phyloP scores from a whole-genome alignment of 2,888 invertebrate species.

The Fragum sueziense region DNA sequence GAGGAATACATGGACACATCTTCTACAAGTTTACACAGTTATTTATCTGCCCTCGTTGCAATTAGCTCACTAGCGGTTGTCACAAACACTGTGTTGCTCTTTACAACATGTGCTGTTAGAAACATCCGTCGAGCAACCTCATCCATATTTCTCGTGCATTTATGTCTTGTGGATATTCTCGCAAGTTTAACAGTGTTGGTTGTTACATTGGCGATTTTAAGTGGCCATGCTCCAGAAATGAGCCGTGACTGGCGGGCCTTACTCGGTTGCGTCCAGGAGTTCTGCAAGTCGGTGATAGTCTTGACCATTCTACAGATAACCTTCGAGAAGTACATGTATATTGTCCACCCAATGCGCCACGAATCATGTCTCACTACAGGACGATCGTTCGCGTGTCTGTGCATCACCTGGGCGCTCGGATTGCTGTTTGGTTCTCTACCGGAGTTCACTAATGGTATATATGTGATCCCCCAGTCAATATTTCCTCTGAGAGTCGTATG shows the following conservation, averaged over 20 bases:
- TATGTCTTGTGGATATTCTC: neutral
- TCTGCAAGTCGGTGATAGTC: neutral
- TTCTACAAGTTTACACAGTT: neutral
- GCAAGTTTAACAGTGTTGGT: neutral
- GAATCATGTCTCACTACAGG: neutral
- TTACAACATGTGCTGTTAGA: neutral
- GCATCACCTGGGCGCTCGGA: neutral
- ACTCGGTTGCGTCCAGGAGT: conserved; percentile 9
- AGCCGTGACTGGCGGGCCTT: neutral
- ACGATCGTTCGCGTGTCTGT: neutral
- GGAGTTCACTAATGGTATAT: neutral
- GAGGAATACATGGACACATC: neutral
- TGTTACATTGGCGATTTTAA: neutral
- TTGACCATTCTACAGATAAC: neutral
- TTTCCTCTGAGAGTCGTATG: neutral
- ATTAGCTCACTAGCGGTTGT: neutral
- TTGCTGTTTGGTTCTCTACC: neutral
- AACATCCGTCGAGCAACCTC: neutral
- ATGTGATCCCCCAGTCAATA: neutral
- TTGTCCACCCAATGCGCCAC: conserved; percentile 1
- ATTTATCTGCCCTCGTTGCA: neutral
- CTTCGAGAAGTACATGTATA: conserved; percentile 12
- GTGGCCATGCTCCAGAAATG: neutral
- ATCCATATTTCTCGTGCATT: neutral
- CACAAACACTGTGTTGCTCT: neutral